Evolutionary conservation across 2,113 vertebrate genomes (phyloP), one percentile per base, ranked within the genome.

Genomic region (Tautogolabrus adspersus): DNA sequence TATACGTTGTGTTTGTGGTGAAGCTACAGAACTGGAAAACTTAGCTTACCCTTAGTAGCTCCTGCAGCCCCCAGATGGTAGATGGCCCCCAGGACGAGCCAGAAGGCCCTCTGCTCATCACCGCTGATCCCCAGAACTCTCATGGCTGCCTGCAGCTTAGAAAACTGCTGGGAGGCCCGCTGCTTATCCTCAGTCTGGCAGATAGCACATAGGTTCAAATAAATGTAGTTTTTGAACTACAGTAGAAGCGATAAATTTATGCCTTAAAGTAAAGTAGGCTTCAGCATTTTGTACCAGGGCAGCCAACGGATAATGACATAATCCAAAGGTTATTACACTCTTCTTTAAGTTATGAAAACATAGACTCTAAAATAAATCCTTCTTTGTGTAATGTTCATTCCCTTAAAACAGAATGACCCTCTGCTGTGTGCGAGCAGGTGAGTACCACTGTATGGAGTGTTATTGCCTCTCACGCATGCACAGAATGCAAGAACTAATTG

Each of bases 1-100:
- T 51, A 21, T n/a, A 46, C 5, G 56, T 18, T 22, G 22, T 49
- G 23, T 15, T 23, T 68, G 15, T 57, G 8, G 47, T 47, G 58
- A 38, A 67, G n/a, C 10, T 59, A n/a, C 5, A 12, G 11, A 59
- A 16, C 13, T 5, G 13, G 13, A 18, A 78, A 51, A 49, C 19
- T 8, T 63, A 54, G 6, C 0, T 88, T 95, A 99, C 98, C 97
- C 95, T 98, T 99, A 1, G 97, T 98, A 57, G 98, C 97, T 21
- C 98, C 97, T 0, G 98, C 97, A 0, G 98, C 96, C 56, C 98
- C 98, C 38, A 99, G 93, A 75, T 99, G 98, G 88, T 96, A 99
- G 85, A 98, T 96, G 71, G 98, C 96, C 16, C 96, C 96, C 75
- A 99, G 93, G 76, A 99, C 65, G 2, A 94, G 92, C 95, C 95